phyloP scores from a whole-genome alignment of 2,797 vertebrate genomes.

The Enteromius trimaculatus region DNA sequence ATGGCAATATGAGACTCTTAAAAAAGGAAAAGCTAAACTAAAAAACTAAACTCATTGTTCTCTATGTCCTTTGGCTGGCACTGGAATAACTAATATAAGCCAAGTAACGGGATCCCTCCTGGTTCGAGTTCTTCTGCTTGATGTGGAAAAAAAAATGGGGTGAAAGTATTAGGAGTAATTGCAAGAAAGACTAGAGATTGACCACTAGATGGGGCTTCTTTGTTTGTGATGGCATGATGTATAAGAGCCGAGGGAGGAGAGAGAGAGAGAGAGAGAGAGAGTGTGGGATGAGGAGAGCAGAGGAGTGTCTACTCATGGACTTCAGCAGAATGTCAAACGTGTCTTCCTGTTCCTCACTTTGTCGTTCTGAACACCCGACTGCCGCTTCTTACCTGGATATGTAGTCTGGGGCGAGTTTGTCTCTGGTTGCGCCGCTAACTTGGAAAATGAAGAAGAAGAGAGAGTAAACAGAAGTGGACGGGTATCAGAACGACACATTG shows the following conservation, averaged over 20 bases:
- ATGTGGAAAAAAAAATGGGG: neutral
- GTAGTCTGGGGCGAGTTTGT: constrained; percentile 53
- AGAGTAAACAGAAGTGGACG: neutral
- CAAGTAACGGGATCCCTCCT: neutral
- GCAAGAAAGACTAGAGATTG: constrained; percentile 53
- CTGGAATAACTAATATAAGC: neutral
- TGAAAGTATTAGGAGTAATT: neutral
- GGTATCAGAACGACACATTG: neutral
- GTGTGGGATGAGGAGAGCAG: constrained; percentile 48
- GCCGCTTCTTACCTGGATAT: constrained; percentile 33
- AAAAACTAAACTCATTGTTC: neutral
- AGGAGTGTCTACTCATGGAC: constrained; percentile 68
- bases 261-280: constrained; percentile 44
- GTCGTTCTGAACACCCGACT: neutral
- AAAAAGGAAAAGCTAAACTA: too few species aligned
- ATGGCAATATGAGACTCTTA: neutral
- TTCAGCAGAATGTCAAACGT: constrained; percentile 63
- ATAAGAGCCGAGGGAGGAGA: constrained; percentile 47
- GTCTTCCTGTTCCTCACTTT: constrained; percentile 14
- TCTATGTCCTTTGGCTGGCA: constrained; percentile 8
- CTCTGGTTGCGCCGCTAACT: constrained; percentile 20
- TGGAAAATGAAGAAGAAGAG: constrained; percentile 16
- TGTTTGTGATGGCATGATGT: constrained; percentile 58
- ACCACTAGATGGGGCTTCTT: constrained; percentile 78
- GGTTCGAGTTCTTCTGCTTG: neutral